A percentile compares a stretch with the other conserved stretches of the same genome.
Conservation (phyloP, 1,140 invertebrate species). For the Brachystomella parvula region DNA sequence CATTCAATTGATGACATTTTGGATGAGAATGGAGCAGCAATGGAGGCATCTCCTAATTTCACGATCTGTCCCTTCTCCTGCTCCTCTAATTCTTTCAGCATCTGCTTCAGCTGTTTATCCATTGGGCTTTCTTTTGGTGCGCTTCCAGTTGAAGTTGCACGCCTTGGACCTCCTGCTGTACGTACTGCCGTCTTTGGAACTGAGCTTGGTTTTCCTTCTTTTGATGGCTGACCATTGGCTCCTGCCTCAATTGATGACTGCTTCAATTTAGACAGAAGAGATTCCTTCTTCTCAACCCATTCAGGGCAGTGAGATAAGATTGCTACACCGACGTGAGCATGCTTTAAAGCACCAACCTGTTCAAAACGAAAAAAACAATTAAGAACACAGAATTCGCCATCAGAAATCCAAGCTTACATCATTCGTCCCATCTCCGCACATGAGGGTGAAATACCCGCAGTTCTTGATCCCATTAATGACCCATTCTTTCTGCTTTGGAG, state of each 20-base stretch:
- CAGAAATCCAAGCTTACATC: slow-evolving; percentile 52
- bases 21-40: slow-evolving; percentile 98
- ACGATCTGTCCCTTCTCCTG: slow-evolving; percentile 80
- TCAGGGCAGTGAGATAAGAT: slow-evolving; percentile 80
- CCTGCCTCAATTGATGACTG: not conserved
- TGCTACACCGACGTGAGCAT: slow-evolving; percentile 91
- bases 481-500: slow-evolving; percentile 94
- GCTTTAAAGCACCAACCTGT: slow-evolving; percentile 95
- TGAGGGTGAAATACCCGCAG: slow-evolving; percentile 81
- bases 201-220: slow-evolving; percentile 5
- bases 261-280: slow-evolving; percentile 24
- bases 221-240: not conserved
- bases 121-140: slow-evolving; percentile 38
- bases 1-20: slow-evolving; percentile 94
- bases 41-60: slow-evolving; percentile 94
- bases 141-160: not conserved
- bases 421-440: slow-evolving; percentile 99
- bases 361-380: not conserved
- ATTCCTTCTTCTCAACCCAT: slow-evolving; percentile 43
- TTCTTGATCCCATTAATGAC: slow-evolving; percentile 82
- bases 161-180: slow-evolving; percentile 11
- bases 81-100: slow-evolving; percentile 86
- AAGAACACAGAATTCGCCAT: not conserved
- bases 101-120: slow-evolving; percentile 47
- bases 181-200: not conserved